phyloP scores from a whole-genome alignment of 1,140 invertebrate species.

The fruit fly (Drosophila melanogaster) region Release_6_plus_ISO1_MT NC_004354.4:11465501-11466000 shows the following conservation, averaged over 20 bases:
- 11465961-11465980: constrained; percentile 35
- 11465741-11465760: constrained; percentile 3
- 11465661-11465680: constrained; percentile 67
- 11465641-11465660: constrained; percentile 75
- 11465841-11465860: constrained; percentile 56
- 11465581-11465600: constrained; percentile 39
- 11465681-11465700: constrained; percentile 15
- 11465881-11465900: background rate
- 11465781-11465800: constrained; percentile 23
- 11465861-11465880: constrained; percentile 38
- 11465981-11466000: constrained; percentile 65
- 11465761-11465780: constrained; percentile 22
- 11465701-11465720: constrained; percentile 64
- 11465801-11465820: background rate
- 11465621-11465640: constrained; percentile 39
- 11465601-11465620: constrained; percentile 65
- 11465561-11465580: constrained; percentile 36
- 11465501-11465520: constrained; percentile 14
- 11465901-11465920: too few species aligned
- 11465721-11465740: constrained; percentile 15
- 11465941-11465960: constrained; percentile 17
- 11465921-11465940: constrained; percentile 6
- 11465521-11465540: constrained; percentile 32
- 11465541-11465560: constrained; percentile 72
- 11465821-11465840: constrained; percentile 4